Base-by-base conservation (phyloP, 2,797 vertebrate species). In the Lacerta viridis region DNA sequence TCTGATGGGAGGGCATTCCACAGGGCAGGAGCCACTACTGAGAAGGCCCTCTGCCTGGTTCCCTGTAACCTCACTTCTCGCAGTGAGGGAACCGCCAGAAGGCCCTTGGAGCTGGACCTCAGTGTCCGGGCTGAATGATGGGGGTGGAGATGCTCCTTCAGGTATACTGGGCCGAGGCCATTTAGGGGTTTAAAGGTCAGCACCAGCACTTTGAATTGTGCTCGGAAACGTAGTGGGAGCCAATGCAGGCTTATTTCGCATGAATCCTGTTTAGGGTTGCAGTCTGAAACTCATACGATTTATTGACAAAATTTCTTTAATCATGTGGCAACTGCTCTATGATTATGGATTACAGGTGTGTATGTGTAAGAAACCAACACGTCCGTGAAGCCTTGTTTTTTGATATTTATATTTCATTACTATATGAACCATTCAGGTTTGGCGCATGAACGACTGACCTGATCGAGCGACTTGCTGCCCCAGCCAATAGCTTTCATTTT, bases 401-500 rank as follows among this genome's bases (percentile, higher is more conserved):
- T 43, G n/a, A 6, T 72, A 86, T 88, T 91, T 29, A 6, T 72
- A 85, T 88, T 91, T 29, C 33, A 86, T 55, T 64, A 46, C 66
- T 91, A 88, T 86, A 8, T 43, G 36, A 10, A 18, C 74, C 50
- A 77, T 87, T 82, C 74, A 64, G 89, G 76, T 8, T 90, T 91
- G 13, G 4, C 4, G 87, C 66, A 85, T 74, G 55, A 64, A 2
- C 55, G 85, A 95, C 97, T 88, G 15, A 99, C 99, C 98, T 99
- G 98, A 90, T 98, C 98, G 75, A 99, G 95, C 0, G 95, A 98
- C 96, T 99, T 99, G 41, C 97, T 97, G 90, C 97, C 98, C 99
- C 99, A 99, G 85, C 98, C 99, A 7, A 99, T 97, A 83, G 99
- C 99, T 85, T 98, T 99, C 98, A 99, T 99, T 96, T 99, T 99